These are phyloP conservation scores for Dryobates pubescens DNA, from an alignment of 2,797 vertebrate species.

Conservation along the genomic window DNA sequence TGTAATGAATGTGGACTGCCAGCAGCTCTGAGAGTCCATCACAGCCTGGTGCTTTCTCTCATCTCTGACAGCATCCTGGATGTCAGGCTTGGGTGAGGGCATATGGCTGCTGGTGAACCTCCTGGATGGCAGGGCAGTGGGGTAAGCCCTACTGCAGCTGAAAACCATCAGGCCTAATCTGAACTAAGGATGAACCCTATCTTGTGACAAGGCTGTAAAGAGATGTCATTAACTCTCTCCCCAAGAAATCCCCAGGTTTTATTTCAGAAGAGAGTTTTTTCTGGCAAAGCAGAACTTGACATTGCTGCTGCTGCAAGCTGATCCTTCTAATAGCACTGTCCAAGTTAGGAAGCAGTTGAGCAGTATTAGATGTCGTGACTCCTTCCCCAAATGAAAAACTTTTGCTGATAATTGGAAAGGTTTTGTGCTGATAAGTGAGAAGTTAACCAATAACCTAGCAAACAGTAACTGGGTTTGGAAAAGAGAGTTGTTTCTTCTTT, in stretches of 20 bases:
- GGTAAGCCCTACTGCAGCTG: neutral
- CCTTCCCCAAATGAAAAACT: neutral
- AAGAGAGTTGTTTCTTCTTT: neutral
- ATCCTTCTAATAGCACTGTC: neutral
- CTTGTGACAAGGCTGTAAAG: neutral
- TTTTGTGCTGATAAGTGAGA: neutral
- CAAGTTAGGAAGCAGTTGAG: neutral
- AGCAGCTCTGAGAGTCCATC: neutral
- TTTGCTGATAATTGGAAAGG: neutral
- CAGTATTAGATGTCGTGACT: neutral
- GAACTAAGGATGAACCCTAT: neutral
- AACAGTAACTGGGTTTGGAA: neutral
- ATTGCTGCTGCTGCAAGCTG: neutral
- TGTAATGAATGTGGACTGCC: neutral
- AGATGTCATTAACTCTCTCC: neutral
- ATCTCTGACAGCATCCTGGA: neutral
- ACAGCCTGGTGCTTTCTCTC: neutral
- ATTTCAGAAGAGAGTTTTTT: neutral
- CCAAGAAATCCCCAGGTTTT: neutral
- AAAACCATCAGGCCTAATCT: neutral
- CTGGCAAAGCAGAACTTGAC: neutral
- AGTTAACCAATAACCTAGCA: neutral
- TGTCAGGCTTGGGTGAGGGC: neutral
- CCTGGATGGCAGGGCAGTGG: rapidly evolving
- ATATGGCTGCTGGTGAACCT: rapidly evolving